phyloP scores from a whole-genome alignment of 1,140 invertebrate species.

The Frieseomelitta varia region DNA sequence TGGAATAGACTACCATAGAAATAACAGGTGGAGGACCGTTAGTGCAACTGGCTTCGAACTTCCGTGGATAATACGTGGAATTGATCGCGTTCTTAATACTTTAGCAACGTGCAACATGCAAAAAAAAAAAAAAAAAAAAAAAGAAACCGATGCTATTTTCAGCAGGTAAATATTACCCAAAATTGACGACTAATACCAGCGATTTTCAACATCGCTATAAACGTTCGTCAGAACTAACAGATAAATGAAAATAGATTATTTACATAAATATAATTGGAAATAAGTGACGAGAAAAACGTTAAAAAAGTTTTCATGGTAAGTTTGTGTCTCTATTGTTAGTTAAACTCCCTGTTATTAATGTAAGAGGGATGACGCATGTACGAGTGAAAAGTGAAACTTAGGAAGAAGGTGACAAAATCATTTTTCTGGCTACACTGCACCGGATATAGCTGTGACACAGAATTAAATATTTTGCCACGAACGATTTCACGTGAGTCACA shows the following conservation, averaged over 20 bases:
- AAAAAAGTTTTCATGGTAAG: no score
- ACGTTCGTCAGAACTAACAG: no score
- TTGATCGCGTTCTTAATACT: conserved; percentile 18
- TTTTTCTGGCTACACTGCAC: neutral
- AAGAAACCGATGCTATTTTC: neutral
- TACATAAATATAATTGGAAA: neutral
- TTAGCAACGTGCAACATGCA: neutral
- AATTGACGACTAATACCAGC: neutral
- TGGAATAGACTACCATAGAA: conserved; percentile 24
- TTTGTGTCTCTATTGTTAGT: no score
- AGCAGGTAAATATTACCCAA: neutral
- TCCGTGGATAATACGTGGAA: conserved; percentile 33
- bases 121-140: no score
- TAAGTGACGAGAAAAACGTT: neutral
- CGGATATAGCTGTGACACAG: conserved; percentile 10
- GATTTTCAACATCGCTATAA: neutral
- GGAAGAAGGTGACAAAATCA: conserved; percentile 18
- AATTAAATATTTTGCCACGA: conserved; percentile 15
- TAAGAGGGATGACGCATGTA: no score
- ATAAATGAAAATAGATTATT: neutral
- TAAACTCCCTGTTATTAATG: no score
- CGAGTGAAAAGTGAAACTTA: conserved; percentile 9
- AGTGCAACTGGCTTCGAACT: conserved; percentile 31
- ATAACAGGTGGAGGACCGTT: conserved; percentile 39
- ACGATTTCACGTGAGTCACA: conserved; percentile 41